A percentile compares a stretch with the other conserved stretches of the same genome.
Evolutionary conservation across 2,888 invertebrate genomes (phyloP).

Genomic region (Sphecodes monilicornis): DNA sequence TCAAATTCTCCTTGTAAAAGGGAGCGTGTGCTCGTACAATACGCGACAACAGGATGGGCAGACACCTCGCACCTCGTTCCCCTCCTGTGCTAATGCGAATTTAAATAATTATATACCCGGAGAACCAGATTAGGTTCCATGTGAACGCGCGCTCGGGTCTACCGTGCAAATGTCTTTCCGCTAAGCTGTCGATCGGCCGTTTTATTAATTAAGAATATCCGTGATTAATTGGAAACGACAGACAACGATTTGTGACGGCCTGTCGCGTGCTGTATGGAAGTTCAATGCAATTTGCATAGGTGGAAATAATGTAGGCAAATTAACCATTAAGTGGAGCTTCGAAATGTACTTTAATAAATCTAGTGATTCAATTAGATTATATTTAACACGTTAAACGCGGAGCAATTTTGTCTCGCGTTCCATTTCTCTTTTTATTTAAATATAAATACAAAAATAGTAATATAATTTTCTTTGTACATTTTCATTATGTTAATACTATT

Average conservation of each 20-base stretch:
- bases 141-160: background rate
- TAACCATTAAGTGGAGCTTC: background rate
- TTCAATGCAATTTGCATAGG: background rate
- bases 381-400: too few species aligned
- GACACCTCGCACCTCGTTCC: background rate
- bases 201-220: background rate
- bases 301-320: background rate
- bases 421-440: too few species aligned
- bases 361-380: background rate
- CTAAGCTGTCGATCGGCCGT: background rate
- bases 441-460: too few species aligned
- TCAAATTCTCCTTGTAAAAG: slow-evolving; percentile 29
- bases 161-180: background rate
- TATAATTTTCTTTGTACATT: too few species aligned
- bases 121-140: background rate
- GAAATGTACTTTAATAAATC: background rate
- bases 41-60: background rate
- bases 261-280: background rate
- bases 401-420: too few species aligned
- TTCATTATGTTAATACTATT: too few species aligned
- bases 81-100: background rate
- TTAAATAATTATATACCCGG: background rate
- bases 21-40: background rate
- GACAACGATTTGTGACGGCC: background rate
- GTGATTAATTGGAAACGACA: background rate